Percentiles rank a stretch among this genome's conserved stretches.
These are phyloP conservation scores for Silurus meridionalis DNA, from an alignment of 2,113 vertebrate species.

Conservation along the genomic window DNA sequence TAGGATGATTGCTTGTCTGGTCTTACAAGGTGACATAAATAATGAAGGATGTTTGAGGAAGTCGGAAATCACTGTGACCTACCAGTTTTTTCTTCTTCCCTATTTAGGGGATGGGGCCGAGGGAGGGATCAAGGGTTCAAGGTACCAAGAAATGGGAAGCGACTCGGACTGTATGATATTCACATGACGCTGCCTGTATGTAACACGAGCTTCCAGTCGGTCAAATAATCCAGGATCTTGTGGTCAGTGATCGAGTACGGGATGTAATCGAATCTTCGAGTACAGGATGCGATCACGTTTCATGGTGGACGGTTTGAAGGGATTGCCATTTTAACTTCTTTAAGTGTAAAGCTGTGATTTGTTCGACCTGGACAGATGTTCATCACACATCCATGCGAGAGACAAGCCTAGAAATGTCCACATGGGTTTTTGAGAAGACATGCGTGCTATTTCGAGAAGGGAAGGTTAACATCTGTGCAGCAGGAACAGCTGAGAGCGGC, in stretches of 20 bases:
- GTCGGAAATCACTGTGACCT: slow-evolving; percentile 4
- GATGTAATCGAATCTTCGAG: background rate
- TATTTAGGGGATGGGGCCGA: background rate
- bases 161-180: background rate
- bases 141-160: slow-evolving; percentile 22
- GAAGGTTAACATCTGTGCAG: background rate
- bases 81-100: background rate
- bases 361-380: background rate
- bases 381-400: background rate
- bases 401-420: background rate
- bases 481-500: background rate
- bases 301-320: background rate
- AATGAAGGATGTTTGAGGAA: slow-evolving; percentile 27
- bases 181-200: background rate
- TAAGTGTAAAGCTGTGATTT: background rate
- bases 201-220: background rate
- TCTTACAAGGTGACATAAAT: slow-evolving; percentile 1
- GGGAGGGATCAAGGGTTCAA: background rate
- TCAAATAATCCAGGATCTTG: slow-evolving; percentile 4
- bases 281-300: background rate
- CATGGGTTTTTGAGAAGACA: background rate
- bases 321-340: background rate
- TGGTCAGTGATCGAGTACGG: background rate
- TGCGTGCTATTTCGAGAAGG: background rate
- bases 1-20: slow-evolving; percentile 13